Evolutionary conservation across 2,113 vertebrate genomes (phyloP).

Genomic region (Empidonax alnorum): DNA sequence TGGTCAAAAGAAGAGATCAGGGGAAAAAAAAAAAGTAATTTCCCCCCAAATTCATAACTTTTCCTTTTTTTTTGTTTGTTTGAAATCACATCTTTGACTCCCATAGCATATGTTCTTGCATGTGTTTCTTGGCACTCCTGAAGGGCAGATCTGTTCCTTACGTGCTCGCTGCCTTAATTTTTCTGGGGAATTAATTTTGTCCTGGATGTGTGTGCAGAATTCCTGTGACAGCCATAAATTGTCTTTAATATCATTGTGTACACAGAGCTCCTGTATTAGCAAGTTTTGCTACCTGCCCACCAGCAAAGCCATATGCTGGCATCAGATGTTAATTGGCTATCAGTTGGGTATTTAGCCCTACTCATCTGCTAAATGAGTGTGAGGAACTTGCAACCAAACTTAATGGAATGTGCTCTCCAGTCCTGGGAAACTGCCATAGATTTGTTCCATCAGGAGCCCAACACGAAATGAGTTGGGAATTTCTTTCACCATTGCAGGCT

Average conservation of each 20-base stretch:
- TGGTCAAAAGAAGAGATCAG: neutral
- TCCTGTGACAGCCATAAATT: constrained; percentile 31
- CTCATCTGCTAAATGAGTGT: neutral
- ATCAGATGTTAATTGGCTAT: constrained; percentile 48
- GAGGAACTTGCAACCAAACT: neutral
- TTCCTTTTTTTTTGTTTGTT: neutral
- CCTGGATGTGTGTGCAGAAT: constrained; percentile 32
- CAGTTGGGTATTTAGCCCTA: neutral
- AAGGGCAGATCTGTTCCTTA: constrained; percentile 63
- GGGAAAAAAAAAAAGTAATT: neutral
- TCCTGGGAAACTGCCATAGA: neutral
- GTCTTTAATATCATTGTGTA: neutral
- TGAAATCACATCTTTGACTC: constrained; percentile 20
- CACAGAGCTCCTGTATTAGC: neutral
- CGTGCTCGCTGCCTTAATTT: constrained; percentile 15
- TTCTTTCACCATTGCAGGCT: neutral
- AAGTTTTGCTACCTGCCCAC: constrained; percentile 42
- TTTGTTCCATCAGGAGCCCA: neutral
- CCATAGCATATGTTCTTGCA: constrained; percentile 40
- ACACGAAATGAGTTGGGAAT: neutral
- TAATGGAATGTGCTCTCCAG: neutral
- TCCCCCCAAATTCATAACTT: neutral
- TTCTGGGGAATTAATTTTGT: constrained; percentile 20
- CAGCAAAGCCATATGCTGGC: constrained; percentile 32
- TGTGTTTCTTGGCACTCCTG: constrained; percentile 54